Base-by-base conservation (phyloP, 2,888 invertebrate genomes). In the Chrysolina haemoptera region DNA sequence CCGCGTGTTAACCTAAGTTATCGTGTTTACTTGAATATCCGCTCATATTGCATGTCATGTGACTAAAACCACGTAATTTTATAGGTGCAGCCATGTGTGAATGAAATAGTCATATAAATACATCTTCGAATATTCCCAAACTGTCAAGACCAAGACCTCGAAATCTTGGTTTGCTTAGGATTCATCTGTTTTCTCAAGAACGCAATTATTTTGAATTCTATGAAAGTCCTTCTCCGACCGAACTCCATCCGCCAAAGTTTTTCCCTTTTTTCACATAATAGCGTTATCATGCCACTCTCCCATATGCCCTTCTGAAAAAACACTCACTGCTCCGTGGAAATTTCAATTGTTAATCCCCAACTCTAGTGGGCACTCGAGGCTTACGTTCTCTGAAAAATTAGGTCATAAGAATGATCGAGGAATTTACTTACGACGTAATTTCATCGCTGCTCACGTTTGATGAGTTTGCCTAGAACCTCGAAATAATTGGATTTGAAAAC, bases 341-440 rank as follows among this genome's bases (percentile, higher is more conserved):
- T 53, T 20, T 53, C 53, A 11, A 53, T 53, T 53, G 53, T 53
- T 53, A 53, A 53, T 53, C 20, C 20, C 12, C 53, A 11, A 18
- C 20, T 20, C 53, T 18, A 53, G 53, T 53, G 53, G 53, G 53
- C 53, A 12, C 53, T 53, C 20, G 53, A 20, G 20, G 16, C n/a
- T 48, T 48, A 48, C 48, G 53, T 5, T 53, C 18, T 11, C 20
- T 53, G 53, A 18, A 11, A 20, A 53, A 53, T 53, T 20, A 20
- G 53, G 53, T 53, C 53, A 53, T 20, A 20, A 53, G 20, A 53
- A 53, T 53, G 53, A 53, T 53, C 53, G 18, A 53, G 20, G 20
- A 53, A 53, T 53, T 20, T 53, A 20, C 53, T 53, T 53, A 53
- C 53, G 16, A 53, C 53, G 53, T 53, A 53, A 53, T 20, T 53